Evolutionary conservation across 2,113 vertebrate species (phyloP).

Genomic region (Pao palembangensis): DNA sequence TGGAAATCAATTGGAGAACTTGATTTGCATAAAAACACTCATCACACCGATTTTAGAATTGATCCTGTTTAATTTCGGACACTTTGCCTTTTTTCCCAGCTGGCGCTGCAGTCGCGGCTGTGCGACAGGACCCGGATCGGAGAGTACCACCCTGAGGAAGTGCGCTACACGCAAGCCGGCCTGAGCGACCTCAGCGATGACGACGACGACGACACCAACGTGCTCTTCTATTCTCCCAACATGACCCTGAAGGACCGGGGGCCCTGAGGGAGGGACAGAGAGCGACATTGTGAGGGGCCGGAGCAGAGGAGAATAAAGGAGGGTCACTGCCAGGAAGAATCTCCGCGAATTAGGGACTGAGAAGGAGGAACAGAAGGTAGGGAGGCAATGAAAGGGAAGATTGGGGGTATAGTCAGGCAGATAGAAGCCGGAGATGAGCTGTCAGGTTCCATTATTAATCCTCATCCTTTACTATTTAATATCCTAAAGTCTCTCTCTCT

Average conservation of each 20-base stretch:
- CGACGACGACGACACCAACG: constrained; percentile 75
- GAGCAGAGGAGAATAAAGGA: constrained; percentile 43
- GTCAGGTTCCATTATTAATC: constrained; percentile 94
- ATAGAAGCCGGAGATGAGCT: constrained; percentile 82
- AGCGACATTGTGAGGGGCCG: constrained; percentile 32
- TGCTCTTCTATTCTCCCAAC: constrained; percentile 80
- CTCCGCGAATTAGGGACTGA: constrained; percentile 59
- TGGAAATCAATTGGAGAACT: too few species aligned
- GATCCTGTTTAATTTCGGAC: background rate
- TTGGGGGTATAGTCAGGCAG: constrained; percentile 72
- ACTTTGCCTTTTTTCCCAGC: constrained; percentile 43
- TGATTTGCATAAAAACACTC: background rate
- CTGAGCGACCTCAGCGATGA: constrained; percentile 67
- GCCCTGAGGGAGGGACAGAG: constrained; percentile 60
- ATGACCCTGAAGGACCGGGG: constrained; percentile 80
- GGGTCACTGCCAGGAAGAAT: constrained; percentile 53
- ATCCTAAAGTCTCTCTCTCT: constrained; percentile 78
- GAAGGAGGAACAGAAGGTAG: constrained; percentile 48
- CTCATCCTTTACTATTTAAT: constrained; percentile 94
- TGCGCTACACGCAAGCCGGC: constrained; percentile 67
- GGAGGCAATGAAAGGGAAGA: constrained; percentile 56
- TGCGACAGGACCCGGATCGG: constrained; percentile 77
- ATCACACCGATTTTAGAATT: background rate
- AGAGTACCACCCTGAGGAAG: constrained; percentile 70
- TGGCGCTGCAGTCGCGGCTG: constrained; percentile 78